Percentiles rank a stretch among this genome's conserved stretches.
These are phyloP conservation scores for Xanthorhoe spadicearia DNA, from an alignment of 2,888 invertebrate species.

Conservation along the genomic window DNA sequence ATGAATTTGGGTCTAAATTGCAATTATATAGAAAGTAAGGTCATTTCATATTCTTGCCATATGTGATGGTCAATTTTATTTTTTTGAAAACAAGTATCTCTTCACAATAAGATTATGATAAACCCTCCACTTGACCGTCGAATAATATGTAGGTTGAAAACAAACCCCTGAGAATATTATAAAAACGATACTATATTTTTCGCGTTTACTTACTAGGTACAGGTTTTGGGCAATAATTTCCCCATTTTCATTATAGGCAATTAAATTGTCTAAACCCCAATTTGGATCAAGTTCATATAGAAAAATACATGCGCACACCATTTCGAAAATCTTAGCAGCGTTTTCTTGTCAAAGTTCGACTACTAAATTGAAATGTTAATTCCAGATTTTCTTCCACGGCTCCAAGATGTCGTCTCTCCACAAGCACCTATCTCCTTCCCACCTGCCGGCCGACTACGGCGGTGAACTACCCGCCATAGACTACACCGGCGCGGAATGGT, in stretches of 20 bases:
- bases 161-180: too few relatives aligned
- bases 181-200: too few relatives aligned
- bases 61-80: background rate
- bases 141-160: background rate
- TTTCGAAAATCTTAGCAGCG: too few relatives aligned
- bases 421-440: conserved; percentile 87
- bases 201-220: too few relatives aligned
- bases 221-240: background rate
- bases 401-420: conserved; percentile 91
- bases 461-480: conserved; percentile 90
- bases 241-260: background rate
- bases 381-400: conserved; percentile 93
- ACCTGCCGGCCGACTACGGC: conserved; percentile 91
- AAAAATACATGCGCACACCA: too few relatives aligned
- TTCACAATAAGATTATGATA: background rate
- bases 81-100: background rate
- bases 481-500: conserved; percentile 92
- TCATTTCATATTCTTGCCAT: conserved; percentile 1
- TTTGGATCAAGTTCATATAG: too few relatives aligned
- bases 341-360: too few relatives aligned
- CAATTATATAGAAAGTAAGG: conserved; percentile 3
- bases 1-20: background rate
- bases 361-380: background rate
- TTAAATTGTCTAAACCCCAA: too few relatives aligned
- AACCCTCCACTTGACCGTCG: background rate